Percentiles rank a stretch among this genome's conserved stretches.
phyloP scores from a whole-genome alignment of 35 echinoderm and acorn worm genomes.

The Apostichopus californicus region DNA sequence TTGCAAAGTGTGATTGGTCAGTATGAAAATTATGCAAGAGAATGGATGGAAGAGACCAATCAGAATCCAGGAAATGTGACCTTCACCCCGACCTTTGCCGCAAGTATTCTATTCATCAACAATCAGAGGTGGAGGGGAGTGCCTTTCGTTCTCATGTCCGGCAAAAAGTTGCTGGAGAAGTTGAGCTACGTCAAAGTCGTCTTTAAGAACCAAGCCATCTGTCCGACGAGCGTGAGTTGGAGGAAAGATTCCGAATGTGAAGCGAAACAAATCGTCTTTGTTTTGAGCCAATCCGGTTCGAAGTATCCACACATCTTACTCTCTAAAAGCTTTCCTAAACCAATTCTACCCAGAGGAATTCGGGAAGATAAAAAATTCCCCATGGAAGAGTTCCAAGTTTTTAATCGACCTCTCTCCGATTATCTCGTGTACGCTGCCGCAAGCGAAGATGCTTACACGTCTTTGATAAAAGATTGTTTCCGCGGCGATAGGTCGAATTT shows the following conservation, averaged over 20 bases:
- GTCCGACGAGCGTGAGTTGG: constrained; percentile 51
- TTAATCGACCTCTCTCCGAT: constrained; percentile 56
- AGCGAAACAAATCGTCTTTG: constrained; percentile 74
- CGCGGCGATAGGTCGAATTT: constrained; percentile 80
- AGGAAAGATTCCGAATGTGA: constrained; percentile 34
- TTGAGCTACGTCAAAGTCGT: constrained; percentile 72
- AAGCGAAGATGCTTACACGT: constrained; percentile 79
- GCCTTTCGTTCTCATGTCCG: constrained; percentile 81
- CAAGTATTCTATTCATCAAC: constrained; percentile 61
- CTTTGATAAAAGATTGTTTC: constrained; percentile 76
- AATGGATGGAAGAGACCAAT: constrained; percentile 75
- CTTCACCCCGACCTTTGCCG: constrained; percentile 76
- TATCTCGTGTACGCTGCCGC: constrained; percentile 59
- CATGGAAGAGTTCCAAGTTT: constrained; percentile 37
- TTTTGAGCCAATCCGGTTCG: constrained; percentile 61
- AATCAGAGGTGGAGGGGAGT: constrained; percentile 84
- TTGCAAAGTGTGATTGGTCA: constrained; percentile 88
- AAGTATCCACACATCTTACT: constrained; percentile 76
- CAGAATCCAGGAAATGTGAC: constrained; percentile 56
- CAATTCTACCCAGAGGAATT: constrained; percentile 48
- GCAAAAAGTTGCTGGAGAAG: constrained; percentile 82
- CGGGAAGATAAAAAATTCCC: constrained; percentile 5
- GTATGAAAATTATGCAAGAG: constrained; percentile 70
- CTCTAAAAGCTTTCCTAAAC: constrained; percentile 69
- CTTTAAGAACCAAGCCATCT: constrained; percentile 75